These are phyloP conservation scores for Cheirogaleus major DNA, from an alignment of 2,797 vertebrate genomes.

Conservation along the genomic window DNA sequence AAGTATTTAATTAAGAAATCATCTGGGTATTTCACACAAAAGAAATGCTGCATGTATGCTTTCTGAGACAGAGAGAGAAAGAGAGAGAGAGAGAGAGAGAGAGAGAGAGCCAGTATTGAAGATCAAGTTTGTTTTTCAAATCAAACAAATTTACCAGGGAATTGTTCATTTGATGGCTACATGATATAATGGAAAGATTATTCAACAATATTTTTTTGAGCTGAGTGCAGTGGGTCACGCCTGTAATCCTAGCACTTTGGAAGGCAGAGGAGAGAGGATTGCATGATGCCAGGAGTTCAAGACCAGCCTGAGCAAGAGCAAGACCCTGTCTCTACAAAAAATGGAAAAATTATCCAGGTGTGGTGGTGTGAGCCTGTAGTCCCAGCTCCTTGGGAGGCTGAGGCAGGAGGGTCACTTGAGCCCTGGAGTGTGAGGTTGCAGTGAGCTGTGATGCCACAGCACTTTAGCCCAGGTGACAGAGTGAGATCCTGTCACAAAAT, in stretches of 20 bases:
- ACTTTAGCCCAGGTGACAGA: not conserved
- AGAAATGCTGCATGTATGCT: not conserved
- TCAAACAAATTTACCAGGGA: not conserved
- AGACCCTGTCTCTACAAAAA: not conserved
- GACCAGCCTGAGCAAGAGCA: not conserved
- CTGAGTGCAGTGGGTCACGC: not conserved
- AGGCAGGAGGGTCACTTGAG: not conserved
- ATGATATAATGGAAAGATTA: not conserved
- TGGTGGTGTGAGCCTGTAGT: not conserved
- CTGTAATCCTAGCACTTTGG: not conserved
- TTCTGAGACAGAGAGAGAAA: not conserved
- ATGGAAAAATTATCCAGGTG: not conserved
- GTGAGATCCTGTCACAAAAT: not conserved
- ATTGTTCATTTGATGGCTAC: not conserved
- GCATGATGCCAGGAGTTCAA: not conserved
- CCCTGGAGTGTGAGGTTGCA: not conserved
- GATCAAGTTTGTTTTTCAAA: not conserved
- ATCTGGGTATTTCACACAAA: not conserved
- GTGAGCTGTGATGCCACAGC: not conserved
- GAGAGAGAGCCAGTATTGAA: not conserved
- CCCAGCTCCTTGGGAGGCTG: not conserved
- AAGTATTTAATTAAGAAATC: slow-evolving; percentile 21
- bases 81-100: accelerated
- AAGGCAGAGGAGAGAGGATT: not conserved
- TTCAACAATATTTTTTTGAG: not conserved